Evolutionary conservation across 2,113 vertebrate species (phyloP).

Genomic region (Xiphophorus hellerii): DNA sequence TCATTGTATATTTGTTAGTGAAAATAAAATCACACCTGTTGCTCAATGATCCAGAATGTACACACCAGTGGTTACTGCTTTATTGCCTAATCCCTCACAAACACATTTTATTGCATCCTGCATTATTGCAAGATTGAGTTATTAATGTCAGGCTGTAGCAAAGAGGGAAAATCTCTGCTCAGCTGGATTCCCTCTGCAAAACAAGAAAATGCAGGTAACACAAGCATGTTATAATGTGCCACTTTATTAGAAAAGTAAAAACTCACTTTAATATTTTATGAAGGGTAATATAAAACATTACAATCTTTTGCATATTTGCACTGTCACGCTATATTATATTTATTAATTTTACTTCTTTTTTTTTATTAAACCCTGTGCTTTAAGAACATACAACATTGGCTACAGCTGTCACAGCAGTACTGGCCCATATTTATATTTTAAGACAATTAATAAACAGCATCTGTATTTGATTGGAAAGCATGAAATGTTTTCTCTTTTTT

Average conservation of each 20-base stretch:
- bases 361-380: conserved; percentile 80
- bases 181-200: neutral
- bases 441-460: conserved; percentile 72
- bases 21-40: neutral
- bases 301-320: conserved; percentile 83
- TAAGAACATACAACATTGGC: conserved; percentile 74
- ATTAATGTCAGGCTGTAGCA: conserved; percentile 2
- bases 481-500: conserved; percentile 45
- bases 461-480: conserved; percentile 73
- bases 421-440: conserved; percentile 73
- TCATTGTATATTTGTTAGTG: neutral
- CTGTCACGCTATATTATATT: conserved; percentile 75
- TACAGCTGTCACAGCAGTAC: conserved; percentile 77
- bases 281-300: conserved; percentile 85
- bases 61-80: neutral
- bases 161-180: neutral
- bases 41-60: neutral
- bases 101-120: conserved; percentile 18
- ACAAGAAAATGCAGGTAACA: conserved; percentile 31
- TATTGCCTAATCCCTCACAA: conserved; percentile 23
- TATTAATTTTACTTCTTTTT: conserved; percentile 41
- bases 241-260: conserved; percentile 88
- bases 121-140: conserved; percentile 24
- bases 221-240: conserved; percentile 72
- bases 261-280: conserved; percentile 81